Evolutionary conservation across 2,113 vertebrate species (phyloP).

Genomic region (Anseranas semipalmata): DNA sequence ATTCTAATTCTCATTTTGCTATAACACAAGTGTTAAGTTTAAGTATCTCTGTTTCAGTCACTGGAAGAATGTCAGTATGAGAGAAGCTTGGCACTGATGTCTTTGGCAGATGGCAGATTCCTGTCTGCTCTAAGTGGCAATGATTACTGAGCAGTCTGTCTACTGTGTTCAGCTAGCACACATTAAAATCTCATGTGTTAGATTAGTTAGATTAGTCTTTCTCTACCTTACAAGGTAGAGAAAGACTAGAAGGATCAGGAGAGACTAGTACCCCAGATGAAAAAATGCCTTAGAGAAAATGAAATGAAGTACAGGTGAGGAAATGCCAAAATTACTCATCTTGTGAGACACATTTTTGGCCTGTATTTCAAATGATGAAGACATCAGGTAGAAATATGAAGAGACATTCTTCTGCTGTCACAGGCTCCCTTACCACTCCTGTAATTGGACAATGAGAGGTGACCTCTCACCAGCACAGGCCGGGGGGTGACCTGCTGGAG

Average conservation of each 20-base stretch:
- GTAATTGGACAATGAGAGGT: background rate
- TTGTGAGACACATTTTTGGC: accelerated
- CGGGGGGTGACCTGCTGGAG: no score
- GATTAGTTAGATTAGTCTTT: background rate
- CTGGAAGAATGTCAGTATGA: background rate
- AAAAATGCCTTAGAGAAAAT: background rate
- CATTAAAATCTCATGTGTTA: background rate
- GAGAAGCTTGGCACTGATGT: background rate
- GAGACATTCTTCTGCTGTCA: background rate
- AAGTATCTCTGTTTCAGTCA: background rate
- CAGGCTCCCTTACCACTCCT: background rate
- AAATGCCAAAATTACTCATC: background rate
- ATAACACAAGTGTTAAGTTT: background rate
- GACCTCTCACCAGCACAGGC: no score
- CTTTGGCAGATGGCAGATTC: background rate
- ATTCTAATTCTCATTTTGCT: background rate
- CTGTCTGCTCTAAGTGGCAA: background rate
- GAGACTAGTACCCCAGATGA: background rate
- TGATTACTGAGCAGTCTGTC: background rate
- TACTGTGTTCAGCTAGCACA: background rate
- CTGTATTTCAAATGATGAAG: background rate
- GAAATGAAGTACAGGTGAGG: background rate
- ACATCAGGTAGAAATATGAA: background rate
- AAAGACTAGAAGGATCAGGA: background rate
- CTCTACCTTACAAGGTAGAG: background rate